These are phyloP conservation scores for Acanthopleura granulata DNA, from an alignment of 2,888 invertebrate species.

Conservation along the genomic window DNA sequence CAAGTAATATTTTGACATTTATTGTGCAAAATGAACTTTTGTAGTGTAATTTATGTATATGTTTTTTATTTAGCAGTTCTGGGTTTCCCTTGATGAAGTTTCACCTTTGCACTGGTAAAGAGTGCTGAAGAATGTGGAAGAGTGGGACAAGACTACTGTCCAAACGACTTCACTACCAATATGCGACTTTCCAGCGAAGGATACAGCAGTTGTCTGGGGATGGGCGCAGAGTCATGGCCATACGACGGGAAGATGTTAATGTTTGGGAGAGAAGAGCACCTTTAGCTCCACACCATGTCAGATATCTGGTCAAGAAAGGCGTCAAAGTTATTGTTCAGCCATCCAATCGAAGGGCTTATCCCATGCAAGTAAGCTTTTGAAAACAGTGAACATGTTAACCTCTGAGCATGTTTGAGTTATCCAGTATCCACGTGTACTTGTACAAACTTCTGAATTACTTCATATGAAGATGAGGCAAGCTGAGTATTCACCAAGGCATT, in stretches of 20 bases:
- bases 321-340: constrained; percentile 96
- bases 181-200: not conserved
- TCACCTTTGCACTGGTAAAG: no score
- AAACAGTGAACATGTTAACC: no score
- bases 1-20: no score
- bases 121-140: constrained; percentile 13
- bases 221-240: constrained; percentile 45
- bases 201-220: constrained; percentile 9
- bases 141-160: not conserved
- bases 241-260: constrained; percentile 72
- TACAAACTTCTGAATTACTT: no score
- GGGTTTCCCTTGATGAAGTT: no score
- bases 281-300: constrained; percentile 91
- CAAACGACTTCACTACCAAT: not conserved
- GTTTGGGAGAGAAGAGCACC: constrained; percentile 86
- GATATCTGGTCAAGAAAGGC: constrained; percentile 87
- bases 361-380: constrained; percentile 82
- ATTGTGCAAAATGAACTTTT: no score
- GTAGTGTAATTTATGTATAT: no score
- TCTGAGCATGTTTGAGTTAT: no score
- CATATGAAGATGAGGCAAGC: no score
- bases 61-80: no score
- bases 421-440: no score
- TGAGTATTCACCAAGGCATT: no score
- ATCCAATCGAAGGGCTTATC: constrained; percentile 96